These are phyloP conservation scores for Linurgus olivaceus DNA, from an alignment of 2,797 vertebrate species.

Conservation along the genomic window DNA sequence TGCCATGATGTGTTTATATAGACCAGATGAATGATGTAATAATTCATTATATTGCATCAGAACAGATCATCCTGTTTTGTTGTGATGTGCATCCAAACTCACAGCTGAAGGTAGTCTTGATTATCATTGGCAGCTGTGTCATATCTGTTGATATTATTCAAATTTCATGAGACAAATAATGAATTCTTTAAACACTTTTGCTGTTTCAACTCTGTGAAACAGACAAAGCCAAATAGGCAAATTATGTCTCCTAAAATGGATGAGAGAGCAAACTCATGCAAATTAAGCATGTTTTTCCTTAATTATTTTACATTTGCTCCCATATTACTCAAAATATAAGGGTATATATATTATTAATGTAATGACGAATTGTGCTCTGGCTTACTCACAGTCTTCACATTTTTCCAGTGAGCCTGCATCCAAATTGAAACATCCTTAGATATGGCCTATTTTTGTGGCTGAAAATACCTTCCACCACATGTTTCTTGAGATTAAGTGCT, in stretches of 20 bases:
- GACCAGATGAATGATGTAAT: constrained; percentile 32
- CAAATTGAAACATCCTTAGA: neutral
- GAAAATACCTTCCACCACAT: neutral
- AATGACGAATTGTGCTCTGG: neutral
- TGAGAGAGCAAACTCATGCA: neutral
- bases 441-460: neutral
- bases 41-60: constrained; percentile 36
- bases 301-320: neutral
- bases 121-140: constrained; percentile 28
- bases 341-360: neutral
- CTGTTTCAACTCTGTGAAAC: constrained; percentile 12
- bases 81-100: constrained; percentile 43
- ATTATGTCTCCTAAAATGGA: neutral
- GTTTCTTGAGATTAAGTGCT: constrained; percentile 5
- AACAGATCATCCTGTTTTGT: neutral
- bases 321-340: neutral
- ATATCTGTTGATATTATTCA: constrained; percentile 44
- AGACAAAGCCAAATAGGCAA: constrained; percentile 5
- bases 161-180: constrained; percentile 42
- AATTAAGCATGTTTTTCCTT: neutral
- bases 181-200: constrained; percentile 48
- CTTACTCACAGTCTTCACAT: neutral
- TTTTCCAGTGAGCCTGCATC: neutral
- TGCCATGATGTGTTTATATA: neutral
- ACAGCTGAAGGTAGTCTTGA: constrained; percentile 37